Percentiles rank a stretch among this genome's conserved stretches.
Evolutionary conservation across 1,140 invertebrate species (phyloP).

Genomic region (Lysiphlebus fabarum): DNA sequence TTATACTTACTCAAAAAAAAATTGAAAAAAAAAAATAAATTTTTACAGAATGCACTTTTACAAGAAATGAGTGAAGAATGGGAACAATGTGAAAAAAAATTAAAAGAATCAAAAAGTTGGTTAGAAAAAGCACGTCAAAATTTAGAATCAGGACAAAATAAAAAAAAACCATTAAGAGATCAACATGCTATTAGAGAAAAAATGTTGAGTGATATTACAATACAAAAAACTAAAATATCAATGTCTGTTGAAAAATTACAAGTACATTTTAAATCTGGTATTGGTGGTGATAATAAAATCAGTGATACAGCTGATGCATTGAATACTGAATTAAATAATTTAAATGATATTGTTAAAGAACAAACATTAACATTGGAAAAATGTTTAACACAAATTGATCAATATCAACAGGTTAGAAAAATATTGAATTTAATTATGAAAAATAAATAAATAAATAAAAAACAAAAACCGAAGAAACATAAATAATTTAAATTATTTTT

Average conservation of each 20-base stretch:
- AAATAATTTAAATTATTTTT: conserved; percentile 38
- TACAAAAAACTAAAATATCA: conserved; percentile 85
- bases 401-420: conserved; percentile 70
- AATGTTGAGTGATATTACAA: conserved; percentile 79
- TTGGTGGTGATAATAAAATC: conserved; percentile 75
- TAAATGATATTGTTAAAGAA: conserved; percentile 65
- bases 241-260: conserved; percentile 91
- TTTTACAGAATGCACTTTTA: conserved; percentile 76
- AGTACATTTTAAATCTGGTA: conserved; percentile 82
- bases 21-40: conserved; percentile 20
- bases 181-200: conserved; percentile 82
- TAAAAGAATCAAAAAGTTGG: conserved; percentile 85
- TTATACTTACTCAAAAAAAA: too few relatives aligned
- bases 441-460: background rate
- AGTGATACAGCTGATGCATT: conserved; percentile 69
- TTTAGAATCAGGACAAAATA: conserved; percentile 76
- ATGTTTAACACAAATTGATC: conserved; percentile 81
- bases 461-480: conserved; percentile 1
- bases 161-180: conserved; percentile 81
- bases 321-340: conserved; percentile 64
- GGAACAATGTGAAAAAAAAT: conserved; percentile 92
- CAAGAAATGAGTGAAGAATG: conserved; percentile 92
- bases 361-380: conserved; percentile 71
- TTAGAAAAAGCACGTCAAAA: conserved; percentile 78
- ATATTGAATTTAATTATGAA: conserved; percentile 7